These are phyloP conservation scores for Opisthocomus hoazin DNA, from an alignment of 2,113 vertebrate genomes.

Conservation along the genomic window DNA sequence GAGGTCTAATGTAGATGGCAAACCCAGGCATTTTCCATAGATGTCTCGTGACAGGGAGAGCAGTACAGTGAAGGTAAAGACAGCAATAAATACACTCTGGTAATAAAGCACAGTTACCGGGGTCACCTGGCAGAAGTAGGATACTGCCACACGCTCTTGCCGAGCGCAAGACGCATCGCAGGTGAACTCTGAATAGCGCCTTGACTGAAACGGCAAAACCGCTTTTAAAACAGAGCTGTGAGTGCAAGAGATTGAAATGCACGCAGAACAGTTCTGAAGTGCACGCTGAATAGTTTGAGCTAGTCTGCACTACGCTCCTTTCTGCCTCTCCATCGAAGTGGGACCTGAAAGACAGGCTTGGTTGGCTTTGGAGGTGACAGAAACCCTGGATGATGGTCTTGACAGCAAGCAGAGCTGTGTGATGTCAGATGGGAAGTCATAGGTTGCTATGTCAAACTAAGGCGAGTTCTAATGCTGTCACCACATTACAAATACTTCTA, in stretches of 20 bases:
- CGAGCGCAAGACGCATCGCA: neutral
- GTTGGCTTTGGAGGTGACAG: neutral
- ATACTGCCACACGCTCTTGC: neutral
- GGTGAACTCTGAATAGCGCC: neutral
- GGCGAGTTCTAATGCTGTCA: neutral
- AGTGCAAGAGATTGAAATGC: neutral
- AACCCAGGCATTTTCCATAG: neutral
- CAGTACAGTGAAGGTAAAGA: neutral
- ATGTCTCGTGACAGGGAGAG: neutral
- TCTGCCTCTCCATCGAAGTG: neutral
- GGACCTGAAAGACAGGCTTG: neutral
- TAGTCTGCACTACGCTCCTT: neutral
- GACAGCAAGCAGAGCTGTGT: neutral
- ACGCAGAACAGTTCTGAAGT: neutral
- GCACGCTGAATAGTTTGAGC: neutral
- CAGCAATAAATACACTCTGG: slow-evolving; percentile 56
- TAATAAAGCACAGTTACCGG: slow-evolving; percentile 64
- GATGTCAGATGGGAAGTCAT: neutral
- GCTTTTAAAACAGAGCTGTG: neutral
- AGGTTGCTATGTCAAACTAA: neutral
- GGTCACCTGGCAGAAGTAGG: slow-evolving; percentile 1
- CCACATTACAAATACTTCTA: neutral
- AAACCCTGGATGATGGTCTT: neutral
- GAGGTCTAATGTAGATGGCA: neutral
- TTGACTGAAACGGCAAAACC: neutral